These are phyloP conservation scores for Rousettus madagascariensis DNA, from an alignment of 2,797 vertebrate genomes.

Conservation along the genomic window DNA sequence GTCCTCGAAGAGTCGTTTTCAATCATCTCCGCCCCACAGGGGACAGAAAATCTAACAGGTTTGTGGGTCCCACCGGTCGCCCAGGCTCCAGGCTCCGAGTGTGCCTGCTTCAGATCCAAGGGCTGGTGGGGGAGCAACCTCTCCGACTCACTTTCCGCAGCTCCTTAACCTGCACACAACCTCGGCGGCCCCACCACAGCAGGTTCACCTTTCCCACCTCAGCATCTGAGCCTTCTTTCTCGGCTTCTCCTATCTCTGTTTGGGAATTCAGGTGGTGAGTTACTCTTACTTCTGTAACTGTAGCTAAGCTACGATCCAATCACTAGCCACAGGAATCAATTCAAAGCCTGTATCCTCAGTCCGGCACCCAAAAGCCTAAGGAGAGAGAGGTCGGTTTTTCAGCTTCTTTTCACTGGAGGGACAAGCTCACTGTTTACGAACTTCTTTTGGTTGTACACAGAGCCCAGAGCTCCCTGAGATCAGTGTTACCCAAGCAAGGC, in stretches of 20 bases:
- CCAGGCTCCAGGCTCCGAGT: neutral
- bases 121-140: no score
- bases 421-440: neutral
- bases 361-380: neutral
- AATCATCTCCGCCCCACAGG: neutral
- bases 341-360: neutral
- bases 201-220: neutral
- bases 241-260: neutral
- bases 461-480: neutral
- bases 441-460: neutral
- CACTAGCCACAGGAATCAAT: neutral
- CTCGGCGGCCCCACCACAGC: fast-evolving
- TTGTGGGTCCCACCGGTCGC: neutral
- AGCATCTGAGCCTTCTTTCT: neutral
- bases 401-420: neutral
- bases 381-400: neutral
- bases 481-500: neutral
- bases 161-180: neutral
- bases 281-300: neutral
- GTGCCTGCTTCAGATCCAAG: no score
- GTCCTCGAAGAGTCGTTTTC: neutral
- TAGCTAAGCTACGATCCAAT: neutral
- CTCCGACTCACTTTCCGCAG: fast-evolving
- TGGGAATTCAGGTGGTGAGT: neutral
- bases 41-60: neutral